phyloP scores from a whole-genome alignment of 1,140 invertebrate genomes.

The Solen grandis region DNA sequence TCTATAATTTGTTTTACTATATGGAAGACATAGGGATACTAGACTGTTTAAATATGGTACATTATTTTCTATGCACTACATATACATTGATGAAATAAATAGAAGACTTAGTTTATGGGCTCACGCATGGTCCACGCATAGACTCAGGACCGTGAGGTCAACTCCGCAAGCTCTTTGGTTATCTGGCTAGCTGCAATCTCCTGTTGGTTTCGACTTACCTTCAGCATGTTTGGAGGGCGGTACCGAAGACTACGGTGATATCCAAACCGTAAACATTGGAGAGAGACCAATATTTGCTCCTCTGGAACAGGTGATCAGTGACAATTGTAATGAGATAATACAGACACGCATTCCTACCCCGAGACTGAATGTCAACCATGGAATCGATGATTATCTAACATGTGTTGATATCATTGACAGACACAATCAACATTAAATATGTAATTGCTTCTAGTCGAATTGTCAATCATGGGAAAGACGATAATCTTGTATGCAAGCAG shows the following conservation, averaged over 20 bases:
- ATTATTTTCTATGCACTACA: slow-evolving; percentile 44
- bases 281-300: slow-evolving; percentile 17
- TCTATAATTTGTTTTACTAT: too few species aligned
- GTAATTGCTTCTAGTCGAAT: too few species aligned
- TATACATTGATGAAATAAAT: slow-evolving; percentile 45
- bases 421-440: slow-evolving; percentile 3
- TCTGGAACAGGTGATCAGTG: slow-evolving; percentile 18
- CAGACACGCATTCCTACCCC: background rate
- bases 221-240: slow-evolving; percentile 5
- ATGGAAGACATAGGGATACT: slow-evolving; percentile 53
- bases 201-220: too few species aligned
- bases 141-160: slow-evolving; percentile 26
- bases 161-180: background rate
- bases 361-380: slow-evolving; percentile 9
- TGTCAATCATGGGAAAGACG: too few species aligned
- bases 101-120: slow-evolving; percentile 44
- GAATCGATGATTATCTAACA: slow-evolving; percentile 16
- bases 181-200: slow-evolving; percentile 10
- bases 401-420: slow-evolving; percentile 21
- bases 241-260: slow-evolving; percentile 5
- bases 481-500: too few species aligned
- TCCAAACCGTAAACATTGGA: slow-evolving; percentile 1
- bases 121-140: slow-evolving; percentile 49
- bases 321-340: slow-evolving; percentile 12
- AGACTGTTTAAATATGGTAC: slow-evolving; percentile 36